Base-by-base conservation (phyloP, 1,140 invertebrate genomes). In the Zophobas morio region DNA sequence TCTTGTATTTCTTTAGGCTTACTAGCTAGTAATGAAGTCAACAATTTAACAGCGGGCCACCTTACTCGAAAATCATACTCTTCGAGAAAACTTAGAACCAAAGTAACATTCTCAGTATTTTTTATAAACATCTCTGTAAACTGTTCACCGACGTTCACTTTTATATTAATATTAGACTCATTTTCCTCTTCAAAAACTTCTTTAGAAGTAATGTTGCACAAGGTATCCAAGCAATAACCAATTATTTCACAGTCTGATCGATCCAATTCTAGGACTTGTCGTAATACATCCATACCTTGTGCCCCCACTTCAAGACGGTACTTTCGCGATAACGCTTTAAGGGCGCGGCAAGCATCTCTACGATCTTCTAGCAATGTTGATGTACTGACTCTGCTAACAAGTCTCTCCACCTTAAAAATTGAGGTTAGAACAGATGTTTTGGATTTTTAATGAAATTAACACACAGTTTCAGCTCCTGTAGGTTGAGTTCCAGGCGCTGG, bases 81-180 rank as follows among this genome's bases (percentile, higher is more conserved):
- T 85, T 98, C 98, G n/a, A 99, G 86, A 63, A 98, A 91, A 54
- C 93, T 92, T 76, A 99, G 87, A 1, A 99, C 88, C 6, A 97
- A 85, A 57, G 92, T 90, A 20, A 99, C 93, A 87, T 97, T 97
- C 77, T 97, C 95, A 8, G 91, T 88, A 81, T 95, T 93, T 87
- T 99, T 99, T 3, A 99, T 94, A 84, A 99, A 98, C 89, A 99
- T 99, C 89, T 99, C 98, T 2, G 98, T 98, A 84, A 99, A 99
- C 85, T 99, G 96, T 84, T 96, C 95, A 5, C 98, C 98, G 60
- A 92, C 89, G 81, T 92, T 92, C 70, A 79, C 79, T 39, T 79
- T 75, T n/a, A 78, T 80, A 51, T 81, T 80, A 6, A 81, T 75
- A 70, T 79, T 74, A 4, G 73, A 79, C 63, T 92, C 90, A 87